phyloP scores from a whole-genome alignment of 2,888 invertebrate genomes.

The Cephalotes varians region DNA sequence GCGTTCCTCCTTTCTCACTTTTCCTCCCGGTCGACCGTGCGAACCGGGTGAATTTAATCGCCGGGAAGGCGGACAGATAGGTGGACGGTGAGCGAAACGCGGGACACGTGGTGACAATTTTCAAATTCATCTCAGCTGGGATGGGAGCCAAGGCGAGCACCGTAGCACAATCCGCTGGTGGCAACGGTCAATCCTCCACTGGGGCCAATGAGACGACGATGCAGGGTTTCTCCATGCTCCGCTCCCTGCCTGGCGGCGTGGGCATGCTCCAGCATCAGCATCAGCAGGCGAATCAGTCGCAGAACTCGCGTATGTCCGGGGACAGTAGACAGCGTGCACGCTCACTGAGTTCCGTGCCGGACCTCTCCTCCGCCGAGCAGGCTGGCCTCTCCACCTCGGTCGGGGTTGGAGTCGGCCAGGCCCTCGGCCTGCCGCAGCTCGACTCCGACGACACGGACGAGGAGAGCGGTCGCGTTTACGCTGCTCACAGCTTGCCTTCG shows the following conservation, averaged over 20 bases:
- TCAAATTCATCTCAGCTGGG: conserved; percentile 55
- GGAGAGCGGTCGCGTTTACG: conserved; percentile 90
- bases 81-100: neutral
- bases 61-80: neutral
- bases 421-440: conserved; percentile 90
- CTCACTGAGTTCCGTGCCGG: conserved; percentile 94
- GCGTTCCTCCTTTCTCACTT: neutral
- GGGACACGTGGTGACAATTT: conserved; percentile 37
- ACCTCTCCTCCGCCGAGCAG: conserved; percentile 88
- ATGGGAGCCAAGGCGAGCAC: conserved; percentile 96
- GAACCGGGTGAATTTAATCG: neutral
- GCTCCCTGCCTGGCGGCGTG: conserved; percentile 90
- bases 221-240: conserved; percentile 90
- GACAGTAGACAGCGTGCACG: conserved; percentile 91
- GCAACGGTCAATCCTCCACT: conserved; percentile 91
- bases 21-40: neutral
- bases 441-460: conserved; percentile 89
- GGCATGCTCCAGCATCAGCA: conserved; percentile 90
- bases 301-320: conserved; percentile 81
- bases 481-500: conserved; percentile 95
- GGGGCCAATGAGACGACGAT: conserved; percentile 88
- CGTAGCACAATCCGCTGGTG: conserved; percentile 86
- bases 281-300: conserved; percentile 82
- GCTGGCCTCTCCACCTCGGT: conserved; percentile 89
- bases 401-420: conserved; percentile 89